phyloP scores from a whole-genome alignment of 1,140 invertebrate genomes.

The Kradibia gibbosae region DNA sequence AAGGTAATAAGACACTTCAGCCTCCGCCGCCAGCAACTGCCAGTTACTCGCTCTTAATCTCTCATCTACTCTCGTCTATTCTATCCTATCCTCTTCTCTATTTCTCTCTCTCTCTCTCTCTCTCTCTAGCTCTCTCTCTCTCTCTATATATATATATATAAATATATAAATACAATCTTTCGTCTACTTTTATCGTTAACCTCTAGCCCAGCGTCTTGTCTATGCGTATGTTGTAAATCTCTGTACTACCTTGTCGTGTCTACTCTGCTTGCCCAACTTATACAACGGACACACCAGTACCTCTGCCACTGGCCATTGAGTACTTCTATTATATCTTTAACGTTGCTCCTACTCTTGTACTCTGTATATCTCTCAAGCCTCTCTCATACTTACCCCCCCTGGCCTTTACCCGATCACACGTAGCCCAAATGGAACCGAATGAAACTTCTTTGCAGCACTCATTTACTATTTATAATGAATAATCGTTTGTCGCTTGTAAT shows the following conservation, averaged over 20 bases:
- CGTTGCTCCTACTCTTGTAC: neutral
- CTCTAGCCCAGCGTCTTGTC: neutral
- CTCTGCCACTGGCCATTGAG: no score
- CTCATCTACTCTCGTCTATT: neutral
- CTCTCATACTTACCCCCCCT: neutral
- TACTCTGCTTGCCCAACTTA: constrained; percentile 15
- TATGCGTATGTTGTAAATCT: constrained; percentile 14
- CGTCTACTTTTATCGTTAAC: neutral
- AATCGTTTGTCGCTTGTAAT: neutral
- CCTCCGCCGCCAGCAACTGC: constrained; percentile 18
- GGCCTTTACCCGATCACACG: neutral
- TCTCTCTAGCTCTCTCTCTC: constrained; percentile 8
- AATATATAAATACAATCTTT: neutral
- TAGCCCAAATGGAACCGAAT: constrained; percentile 26
- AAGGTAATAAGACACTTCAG: constrained; percentile 81
- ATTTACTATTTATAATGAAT: neutral
- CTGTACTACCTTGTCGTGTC: neutral
- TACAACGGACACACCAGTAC: constrained; percentile 5
- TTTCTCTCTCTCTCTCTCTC: neutral
- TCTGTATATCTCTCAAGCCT: neutral
- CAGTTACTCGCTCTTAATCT: neutral
- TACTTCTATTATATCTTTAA: neutral
- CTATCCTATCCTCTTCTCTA: neutral
- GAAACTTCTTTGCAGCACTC: constrained; percentile 17
- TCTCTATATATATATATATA: neutral